phyloP scores from a whole-genome alignment of 2,888 invertebrate species.

The Merodon equestris region DNA sequence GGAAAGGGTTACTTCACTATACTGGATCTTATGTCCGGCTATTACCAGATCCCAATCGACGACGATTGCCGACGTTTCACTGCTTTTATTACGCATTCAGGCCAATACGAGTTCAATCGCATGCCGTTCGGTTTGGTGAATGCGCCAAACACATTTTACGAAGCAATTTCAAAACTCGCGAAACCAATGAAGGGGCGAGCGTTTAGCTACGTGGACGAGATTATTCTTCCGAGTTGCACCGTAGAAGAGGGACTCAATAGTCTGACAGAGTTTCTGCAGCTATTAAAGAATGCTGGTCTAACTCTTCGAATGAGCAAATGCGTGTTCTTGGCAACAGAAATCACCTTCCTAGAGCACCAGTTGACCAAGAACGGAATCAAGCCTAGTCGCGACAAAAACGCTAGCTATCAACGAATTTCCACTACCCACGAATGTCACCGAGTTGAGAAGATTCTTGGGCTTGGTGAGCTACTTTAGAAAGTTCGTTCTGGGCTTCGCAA shows the following conservation, averaged over 20 bases:
- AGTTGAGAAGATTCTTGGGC: conserved; percentile 5
- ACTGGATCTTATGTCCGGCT: too few species aligned
- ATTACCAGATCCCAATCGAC: not conserved
- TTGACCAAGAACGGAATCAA: too few species aligned
- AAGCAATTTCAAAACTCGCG: conserved; percentile 17
- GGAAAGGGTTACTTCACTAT: too few species aligned
- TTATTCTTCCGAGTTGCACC: conserved; percentile 14
- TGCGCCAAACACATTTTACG: conserved; percentile 16
- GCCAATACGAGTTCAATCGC: conserved; percentile 12
- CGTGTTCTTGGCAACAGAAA: too few species aligned
- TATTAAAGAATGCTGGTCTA: too few species aligned
- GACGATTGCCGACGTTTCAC: conserved; percentile 9
- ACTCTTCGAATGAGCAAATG: too few species aligned
- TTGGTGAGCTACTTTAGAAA: too few species aligned
- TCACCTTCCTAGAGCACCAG: too few species aligned
- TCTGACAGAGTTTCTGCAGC: too few species aligned
- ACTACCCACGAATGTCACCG: conserved; percentile 11
- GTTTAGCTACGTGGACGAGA: conserved; percentile 11
- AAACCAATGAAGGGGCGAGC: conserved; percentile 17
- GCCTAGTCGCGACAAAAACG: too few species aligned
- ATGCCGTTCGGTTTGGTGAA: conserved; percentile 19
- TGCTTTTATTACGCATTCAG: not conserved
- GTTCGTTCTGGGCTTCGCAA: too few species aligned
- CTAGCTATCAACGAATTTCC: conserved; percentile 1
- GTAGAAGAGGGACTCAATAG: too few species aligned